phyloP scores from a whole-genome alignment of 2,113 vertebrate species.

The Pteronura brasiliensis region DNA sequence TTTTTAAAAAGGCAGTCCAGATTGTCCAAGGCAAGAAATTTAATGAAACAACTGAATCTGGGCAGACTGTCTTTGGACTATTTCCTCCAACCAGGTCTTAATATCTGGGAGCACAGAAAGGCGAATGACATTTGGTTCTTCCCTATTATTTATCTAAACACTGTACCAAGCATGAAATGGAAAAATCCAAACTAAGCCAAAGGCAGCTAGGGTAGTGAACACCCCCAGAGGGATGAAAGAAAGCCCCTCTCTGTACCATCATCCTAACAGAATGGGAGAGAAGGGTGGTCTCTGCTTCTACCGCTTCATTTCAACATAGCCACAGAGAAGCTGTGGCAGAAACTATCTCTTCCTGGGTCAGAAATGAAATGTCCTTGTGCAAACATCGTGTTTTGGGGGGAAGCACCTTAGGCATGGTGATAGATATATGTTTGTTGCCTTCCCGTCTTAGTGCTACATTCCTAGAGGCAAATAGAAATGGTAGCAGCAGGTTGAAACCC shows the following conservation, averaged over 20 bases:
- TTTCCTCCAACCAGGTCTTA: background rate
- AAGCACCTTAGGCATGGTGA: too few species aligned
- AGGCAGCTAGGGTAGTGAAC: background rate
- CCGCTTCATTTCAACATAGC: background rate
- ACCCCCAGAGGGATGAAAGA: background rate
- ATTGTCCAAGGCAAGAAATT: background rate
- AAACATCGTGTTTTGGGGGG: background rate
- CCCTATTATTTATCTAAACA: constrained; percentile 22
- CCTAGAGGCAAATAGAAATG: background rate
- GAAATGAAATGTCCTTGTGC: background rate
- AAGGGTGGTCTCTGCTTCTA: too few species aligned
- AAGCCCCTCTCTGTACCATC: background rate
- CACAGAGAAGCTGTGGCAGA: background rate
- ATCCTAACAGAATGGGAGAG: background rate
- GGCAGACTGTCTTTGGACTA: background rate
- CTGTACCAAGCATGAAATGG: background rate
- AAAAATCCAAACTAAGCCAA: background rate
- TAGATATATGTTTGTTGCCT: background rate
- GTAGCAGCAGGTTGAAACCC: background rate
- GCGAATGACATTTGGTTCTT: background rate
- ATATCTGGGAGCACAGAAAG: background rate
- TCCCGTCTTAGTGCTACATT: background rate
- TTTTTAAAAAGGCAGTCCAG: background rate
- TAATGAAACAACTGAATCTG: background rate
- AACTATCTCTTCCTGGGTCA: background rate